Evolutionary conservation across 2,888 invertebrate species (phyloP), one percentile per base, ranked within the genome.

Genomic region (Tyria jacobaeae): DNA sequence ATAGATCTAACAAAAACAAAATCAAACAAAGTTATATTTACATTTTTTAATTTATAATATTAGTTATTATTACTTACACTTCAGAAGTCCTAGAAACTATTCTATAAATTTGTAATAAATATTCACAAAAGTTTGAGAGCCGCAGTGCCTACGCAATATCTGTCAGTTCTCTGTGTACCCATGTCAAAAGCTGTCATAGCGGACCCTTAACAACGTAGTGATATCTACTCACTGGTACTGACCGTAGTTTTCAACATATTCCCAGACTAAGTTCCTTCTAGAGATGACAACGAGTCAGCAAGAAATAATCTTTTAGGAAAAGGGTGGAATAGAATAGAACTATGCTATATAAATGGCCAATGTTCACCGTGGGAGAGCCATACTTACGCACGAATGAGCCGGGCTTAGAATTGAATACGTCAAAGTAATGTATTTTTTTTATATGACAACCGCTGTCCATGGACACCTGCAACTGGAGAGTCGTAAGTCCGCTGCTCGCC

Each of bases 91-190:
- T 39, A 17, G 3, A 31, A n/a, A 31, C 27, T 31, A 31, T 31
- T 31, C 27, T 31, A 31, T 31, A 3, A 31, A 31, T 3, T 31
- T 31, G 10, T 21, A 9, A 2, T 9, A 21, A 47, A 14, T 21
- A 35, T 21, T 51, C 7, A 25, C 1, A 17, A 37, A 56, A 49
- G 48, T 49, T 57, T 57, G 56, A 49, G 56, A 24, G 27, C 6
- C 56, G 12, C 37, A n/a, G 56, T 24, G 15, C 27, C 2, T 25
- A 10, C 2, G 48, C 48, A 57, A 57, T 57, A 49, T 56, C 34
- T 57, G 37, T 37, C 47, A 35, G 56, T 35, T 48, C 17, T 47
- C 24, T 24, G 10, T 37, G 25, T 25, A 57, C 56, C 56, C 56
- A 57, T 27, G 12, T 57, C 56, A 57, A 27, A 27, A 25, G 39